Evolutionary conservation across 2,888 invertebrate genomes (phyloP), one percentile per base, ranked within the genome.

Genomic region (Himalopsyche tibetana): DNA sequence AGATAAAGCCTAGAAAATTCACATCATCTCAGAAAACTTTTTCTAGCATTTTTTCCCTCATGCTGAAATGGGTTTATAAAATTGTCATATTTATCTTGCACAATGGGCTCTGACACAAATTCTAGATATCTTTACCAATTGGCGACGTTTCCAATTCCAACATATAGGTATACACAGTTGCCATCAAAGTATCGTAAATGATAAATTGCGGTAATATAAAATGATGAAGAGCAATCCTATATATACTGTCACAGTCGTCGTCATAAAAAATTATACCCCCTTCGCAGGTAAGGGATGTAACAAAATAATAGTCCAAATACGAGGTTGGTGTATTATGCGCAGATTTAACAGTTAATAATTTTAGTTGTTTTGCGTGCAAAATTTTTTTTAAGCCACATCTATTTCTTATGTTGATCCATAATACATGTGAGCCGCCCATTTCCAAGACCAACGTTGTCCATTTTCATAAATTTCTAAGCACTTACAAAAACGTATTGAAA

Each of bases 21-120:
- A 45, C 11, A 28, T 45, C 11, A 45, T 45, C 9, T 11, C 2
- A 0, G 45, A 45, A 9, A 45, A 45, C 9, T 45, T 45, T 11
- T 45, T 0, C n/a, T n/a, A 17, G 2, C 17, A 5, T 9, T n/a
- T 56, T 56, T 56, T 19, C 3, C 6, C 5, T 56, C n/a, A 3
- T 56, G n/a, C n/a, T 56, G 56, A 56, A n/a, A 56, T n/a, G 19
- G 56, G n/a, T 56, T n/a, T n/a, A 56, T 56, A n/a, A n/a, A 56
- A 56, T 8, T 17, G 8, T 19, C 56, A 56, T 56, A 56, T 56
- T 9, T 56, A 6, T 56, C 56, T 56, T 56, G 0, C 56, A 56
- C n/a, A 56, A 56, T 56, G 19, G 56, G 17, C 8, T 19, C 5
- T 56, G 56, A 5, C 17, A 56, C n/a, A 8, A 19, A 17, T 17